Evolutionary conservation across 2,113 vertebrate species (phyloP).

Genomic region (Mormyrus lacerda): DNA sequence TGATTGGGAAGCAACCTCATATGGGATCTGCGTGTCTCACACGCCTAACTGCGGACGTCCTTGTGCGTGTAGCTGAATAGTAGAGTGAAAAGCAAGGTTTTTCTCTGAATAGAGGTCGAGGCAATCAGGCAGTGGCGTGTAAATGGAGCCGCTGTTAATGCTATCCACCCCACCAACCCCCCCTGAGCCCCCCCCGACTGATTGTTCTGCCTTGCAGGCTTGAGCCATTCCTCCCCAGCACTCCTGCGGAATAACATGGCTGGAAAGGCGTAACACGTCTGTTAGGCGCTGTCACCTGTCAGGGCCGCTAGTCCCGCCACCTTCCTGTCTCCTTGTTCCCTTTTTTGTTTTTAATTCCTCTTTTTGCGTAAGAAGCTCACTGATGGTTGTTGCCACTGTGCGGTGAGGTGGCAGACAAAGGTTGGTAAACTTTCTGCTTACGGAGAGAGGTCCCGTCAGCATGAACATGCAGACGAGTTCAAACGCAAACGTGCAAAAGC

Average conservation of each 20-base stretch:
- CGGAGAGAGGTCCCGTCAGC: not conserved
- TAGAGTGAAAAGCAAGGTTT: not conserved
- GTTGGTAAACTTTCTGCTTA: not conserved
- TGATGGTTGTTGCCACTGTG: not conserved
- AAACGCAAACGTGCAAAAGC: not conserved
- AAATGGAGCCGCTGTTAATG: not conserved
- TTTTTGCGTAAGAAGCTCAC: not conserved
- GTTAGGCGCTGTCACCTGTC: not conserved
- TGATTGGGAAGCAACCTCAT: not conserved
- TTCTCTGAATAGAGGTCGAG: not conserved
- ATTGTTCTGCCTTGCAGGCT: conserved; percentile 14
- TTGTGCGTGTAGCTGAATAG: not conserved
- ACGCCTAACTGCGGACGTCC: not conserved
- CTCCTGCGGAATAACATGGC: conserved; percentile 12
- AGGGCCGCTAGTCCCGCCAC: not conserved
- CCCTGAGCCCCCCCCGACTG: conserved; percentile 34
- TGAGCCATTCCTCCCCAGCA: conserved; percentile 13
- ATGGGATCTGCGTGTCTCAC: not conserved
- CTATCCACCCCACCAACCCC: conserved; percentile 6
- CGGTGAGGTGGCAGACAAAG: not conserved
- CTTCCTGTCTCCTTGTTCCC: not conserved
- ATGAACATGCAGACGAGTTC: not conserved
- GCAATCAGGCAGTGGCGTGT: not conserved
- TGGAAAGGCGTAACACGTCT: conserved; percentile 5
- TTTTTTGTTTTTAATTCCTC: not conserved